A percentile compares a stretch with the other conserved stretches of the same genome.
Evolutionary conservation across 2,888 invertebrate species (phyloP).

Genomic region (Dynastes grantii): DNA sequence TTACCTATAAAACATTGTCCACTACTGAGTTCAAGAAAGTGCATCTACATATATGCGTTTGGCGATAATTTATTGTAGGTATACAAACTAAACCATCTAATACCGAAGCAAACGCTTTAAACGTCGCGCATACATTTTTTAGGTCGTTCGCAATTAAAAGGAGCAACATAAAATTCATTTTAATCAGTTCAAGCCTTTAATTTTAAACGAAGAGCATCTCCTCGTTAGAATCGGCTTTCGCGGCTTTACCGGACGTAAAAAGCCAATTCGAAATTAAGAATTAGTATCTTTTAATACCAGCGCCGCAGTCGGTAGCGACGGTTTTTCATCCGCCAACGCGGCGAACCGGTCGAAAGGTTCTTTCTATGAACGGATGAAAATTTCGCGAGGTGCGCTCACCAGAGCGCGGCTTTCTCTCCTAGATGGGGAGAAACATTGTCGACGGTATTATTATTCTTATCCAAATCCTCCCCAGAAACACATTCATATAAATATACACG

Average conservation of each 20-base stretch:
- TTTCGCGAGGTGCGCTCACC: not conserved
- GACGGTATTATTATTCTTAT: constrained; percentile 24
- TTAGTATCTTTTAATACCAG: constrained; percentile 38
- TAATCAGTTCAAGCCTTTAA: not conserved
- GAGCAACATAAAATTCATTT: not conserved
- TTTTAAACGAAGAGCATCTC: not conserved
- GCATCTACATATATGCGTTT: too few relatives aligned
- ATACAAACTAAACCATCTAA: too few relatives aligned
- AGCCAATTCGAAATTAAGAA: constrained; percentile 37
- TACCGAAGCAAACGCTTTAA: too few relatives aligned
- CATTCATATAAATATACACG: constrained; percentile 15
- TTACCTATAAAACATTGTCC: too few relatives aligned
- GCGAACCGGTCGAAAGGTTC: not conserved
- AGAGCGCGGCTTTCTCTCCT: not conserved
- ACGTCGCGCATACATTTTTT: too few relatives aligned
- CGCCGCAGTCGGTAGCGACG: not conserved
- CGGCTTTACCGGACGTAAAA: constrained; percentile 11
- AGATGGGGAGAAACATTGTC: not conserved
- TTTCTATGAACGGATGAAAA: not conserved
- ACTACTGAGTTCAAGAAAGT: too few relatives aligned
- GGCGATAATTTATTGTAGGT: too few relatives aligned
- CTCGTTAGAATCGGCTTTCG: not conserved
- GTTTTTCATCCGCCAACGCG: constrained; percentile 7
- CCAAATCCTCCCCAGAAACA: constrained; percentile 42
- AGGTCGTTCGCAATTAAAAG: not conserved